phyloP scores from a whole-genome alignment of 2,797 vertebrate genomes.

The Gorsachius magnificus region DNA sequence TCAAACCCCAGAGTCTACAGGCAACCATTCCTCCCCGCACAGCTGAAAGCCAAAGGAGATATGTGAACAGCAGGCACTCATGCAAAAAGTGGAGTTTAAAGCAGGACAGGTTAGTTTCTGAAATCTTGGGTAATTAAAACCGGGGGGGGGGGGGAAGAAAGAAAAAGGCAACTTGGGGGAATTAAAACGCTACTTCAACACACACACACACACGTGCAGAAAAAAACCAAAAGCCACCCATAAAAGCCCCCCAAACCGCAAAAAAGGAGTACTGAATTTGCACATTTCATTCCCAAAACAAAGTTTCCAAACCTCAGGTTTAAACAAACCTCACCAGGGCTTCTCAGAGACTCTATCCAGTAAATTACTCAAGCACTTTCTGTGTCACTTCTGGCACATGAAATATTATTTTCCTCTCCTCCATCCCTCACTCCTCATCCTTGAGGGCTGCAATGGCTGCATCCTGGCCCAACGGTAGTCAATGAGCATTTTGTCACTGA shows the following conservation, averaged over 20 bases:
- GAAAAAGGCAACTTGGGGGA: background rate
- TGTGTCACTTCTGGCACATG: background rate
- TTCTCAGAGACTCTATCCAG: background rate
- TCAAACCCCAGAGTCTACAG: background rate
- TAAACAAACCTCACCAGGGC: background rate
- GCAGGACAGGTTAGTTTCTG: background rate
- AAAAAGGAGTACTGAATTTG: background rate
- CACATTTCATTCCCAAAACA: background rate
- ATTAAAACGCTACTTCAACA: background rate
- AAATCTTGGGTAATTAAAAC: background rate
- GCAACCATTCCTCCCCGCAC: background rate
- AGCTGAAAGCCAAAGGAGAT: background rate
- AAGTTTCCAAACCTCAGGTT: background rate
- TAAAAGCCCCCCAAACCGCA: background rate
- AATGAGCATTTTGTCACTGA: constrained; percentile 15
- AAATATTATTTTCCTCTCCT: background rate
- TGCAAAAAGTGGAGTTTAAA: background rate
- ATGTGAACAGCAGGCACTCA: background rate
- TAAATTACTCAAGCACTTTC: background rate
- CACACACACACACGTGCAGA: rapidly evolving
- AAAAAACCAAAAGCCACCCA: background rate
- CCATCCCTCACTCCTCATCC: constrained; percentile 13
- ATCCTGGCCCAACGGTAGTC: background rate
- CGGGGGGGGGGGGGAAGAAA: background rate
- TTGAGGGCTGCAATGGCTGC: background rate